Conservation (phyloP, 2,797 vertebrate species). For the Rhabdomys pumilio region DNA sequence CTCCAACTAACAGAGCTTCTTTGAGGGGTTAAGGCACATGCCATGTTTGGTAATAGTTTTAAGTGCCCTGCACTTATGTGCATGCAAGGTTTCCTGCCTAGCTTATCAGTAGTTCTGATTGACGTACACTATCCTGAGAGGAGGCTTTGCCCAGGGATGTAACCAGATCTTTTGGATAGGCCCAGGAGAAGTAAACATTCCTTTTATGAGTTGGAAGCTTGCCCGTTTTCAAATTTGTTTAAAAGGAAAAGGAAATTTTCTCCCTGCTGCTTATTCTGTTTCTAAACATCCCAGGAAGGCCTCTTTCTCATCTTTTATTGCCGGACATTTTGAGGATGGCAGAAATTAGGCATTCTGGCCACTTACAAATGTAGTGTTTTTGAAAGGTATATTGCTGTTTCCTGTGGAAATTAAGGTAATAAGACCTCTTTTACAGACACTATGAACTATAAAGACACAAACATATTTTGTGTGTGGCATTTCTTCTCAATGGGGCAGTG, state of each 20-base stretch:
- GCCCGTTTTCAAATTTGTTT: conserved; percentile 79
- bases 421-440: conserved; percentile 78
- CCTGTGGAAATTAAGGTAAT: conserved; percentile 83
- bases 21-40: background rate
- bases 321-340: conserved; percentile 72
- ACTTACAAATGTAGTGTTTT: conserved; percentile 68
- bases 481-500: conserved; percentile 33
- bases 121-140: conserved; percentile 65
- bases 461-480: conserved; percentile 76
- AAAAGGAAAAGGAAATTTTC: conserved; percentile 86
- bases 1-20: conserved; percentile 47
- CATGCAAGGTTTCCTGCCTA: background rate
- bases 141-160: background rate
- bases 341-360: conserved; percentile 76
- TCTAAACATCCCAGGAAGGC: conserved; percentile 83
- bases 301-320: conserved; percentile 85
- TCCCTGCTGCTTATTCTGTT: conserved; percentile 83
- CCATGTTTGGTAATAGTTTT: background rate
- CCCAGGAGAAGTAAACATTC: conserved; percentile 76
- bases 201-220: conserved; percentile 82
- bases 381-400: conserved; percentile 80
- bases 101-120: conserved; percentile 51
- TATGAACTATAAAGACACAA: conserved; percentile 76
- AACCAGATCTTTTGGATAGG: conserved; percentile 68
- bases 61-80: background rate